These are phyloP conservation scores for Phoeniculus purpureus DNA, from an alignment of 2,797 vertebrate species.

Conservation along the genomic window DNA sequence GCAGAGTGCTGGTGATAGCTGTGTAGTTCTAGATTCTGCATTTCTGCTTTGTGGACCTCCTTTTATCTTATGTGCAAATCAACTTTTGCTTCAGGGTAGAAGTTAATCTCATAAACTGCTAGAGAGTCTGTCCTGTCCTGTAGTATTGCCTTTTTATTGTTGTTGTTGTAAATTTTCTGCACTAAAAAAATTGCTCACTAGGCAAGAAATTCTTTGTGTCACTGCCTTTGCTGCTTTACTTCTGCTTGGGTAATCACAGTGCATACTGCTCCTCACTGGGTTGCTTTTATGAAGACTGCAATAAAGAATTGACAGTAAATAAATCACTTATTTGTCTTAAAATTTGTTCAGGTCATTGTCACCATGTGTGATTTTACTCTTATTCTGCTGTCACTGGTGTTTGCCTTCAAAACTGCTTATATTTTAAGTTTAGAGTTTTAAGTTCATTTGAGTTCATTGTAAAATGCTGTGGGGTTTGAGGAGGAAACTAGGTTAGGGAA, in stretches of 20 bases:
- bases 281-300: not conserved
- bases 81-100: not conserved
- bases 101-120: not conserved
- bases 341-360: not conserved
- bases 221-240: not conserved
- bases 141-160: not conserved
- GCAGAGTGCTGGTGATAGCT: not conserved
- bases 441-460: conserved; percentile 64
- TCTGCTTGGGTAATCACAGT: not conserved
- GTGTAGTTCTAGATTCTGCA: not conserved
- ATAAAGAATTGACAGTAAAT: not conserved
- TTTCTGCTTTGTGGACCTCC: not conserved
- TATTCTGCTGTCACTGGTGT: not conserved
- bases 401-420: not conserved
- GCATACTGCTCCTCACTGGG: not conserved
- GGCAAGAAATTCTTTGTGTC: not conserved
- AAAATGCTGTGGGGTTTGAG: conserved; percentile 57
- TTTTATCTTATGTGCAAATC: not conserved
- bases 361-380: not conserved
- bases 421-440: conserved; percentile 17
- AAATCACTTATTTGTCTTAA: not conserved
- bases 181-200: not conserved
- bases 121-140: not conserved
- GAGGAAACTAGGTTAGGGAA: conserved; percentile 67
- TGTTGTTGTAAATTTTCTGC: not conserved